Conservation (phyloP, 2,113 vertebrate species). For the Paradisaea rubra region DNA sequence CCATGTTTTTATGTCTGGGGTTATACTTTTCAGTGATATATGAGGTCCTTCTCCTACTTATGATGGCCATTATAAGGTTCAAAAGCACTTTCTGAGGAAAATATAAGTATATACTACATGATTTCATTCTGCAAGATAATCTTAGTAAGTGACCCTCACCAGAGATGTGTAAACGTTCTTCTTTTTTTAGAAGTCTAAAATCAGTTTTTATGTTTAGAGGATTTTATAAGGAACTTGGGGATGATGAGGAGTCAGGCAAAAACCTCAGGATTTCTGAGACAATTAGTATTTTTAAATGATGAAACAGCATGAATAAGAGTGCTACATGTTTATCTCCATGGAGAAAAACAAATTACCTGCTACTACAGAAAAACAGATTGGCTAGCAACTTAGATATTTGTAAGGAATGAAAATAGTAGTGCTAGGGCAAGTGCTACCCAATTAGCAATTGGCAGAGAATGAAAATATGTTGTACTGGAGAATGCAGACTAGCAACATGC, state of each 20-base stretch:
- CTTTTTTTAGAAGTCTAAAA: background rate
- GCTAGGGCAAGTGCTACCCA: background rate
- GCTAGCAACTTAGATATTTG: background rate
- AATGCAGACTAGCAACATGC: background rate
- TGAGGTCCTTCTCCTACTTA: background rate
- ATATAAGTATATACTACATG: background rate
- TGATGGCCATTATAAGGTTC: background rate
- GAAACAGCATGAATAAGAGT: background rate
- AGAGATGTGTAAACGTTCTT: background rate
- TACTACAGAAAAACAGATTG: background rate
- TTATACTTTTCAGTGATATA: background rate
- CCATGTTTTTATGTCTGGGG: background rate
- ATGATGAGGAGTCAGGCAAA: background rate
- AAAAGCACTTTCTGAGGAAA: background rate
- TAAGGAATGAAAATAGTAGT: background rate
- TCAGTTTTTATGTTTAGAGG: background rate
- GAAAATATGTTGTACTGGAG: background rate
- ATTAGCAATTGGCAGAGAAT: background rate
- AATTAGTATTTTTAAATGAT: background rate
- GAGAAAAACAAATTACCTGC: background rate
- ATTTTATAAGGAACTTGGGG: background rate
- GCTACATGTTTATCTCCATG: background rate
- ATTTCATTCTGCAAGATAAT: background rate
- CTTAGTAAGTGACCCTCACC: background rate
- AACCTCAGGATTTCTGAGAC: background rate